Conservation (phyloP, 2,888 invertebrate species). For the Pachymerium ferrugineum region DNA sequence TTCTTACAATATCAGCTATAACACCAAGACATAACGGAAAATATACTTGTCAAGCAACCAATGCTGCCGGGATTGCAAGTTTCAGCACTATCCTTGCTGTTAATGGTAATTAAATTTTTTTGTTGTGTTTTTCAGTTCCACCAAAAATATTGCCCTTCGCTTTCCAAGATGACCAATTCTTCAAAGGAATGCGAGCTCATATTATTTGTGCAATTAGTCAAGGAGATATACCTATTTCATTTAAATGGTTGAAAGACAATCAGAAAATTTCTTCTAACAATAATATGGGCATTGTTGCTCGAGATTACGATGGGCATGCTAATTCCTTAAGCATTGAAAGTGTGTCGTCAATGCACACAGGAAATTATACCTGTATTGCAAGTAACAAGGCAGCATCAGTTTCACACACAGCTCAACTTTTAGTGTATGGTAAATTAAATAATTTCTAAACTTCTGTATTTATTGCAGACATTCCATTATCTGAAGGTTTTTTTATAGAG, state of each 20-base stretch:
- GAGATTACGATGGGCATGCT: neutral
- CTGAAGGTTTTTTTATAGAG: too few species aligned
- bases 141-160: neutral
- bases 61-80: neutral
- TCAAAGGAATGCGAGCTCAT: slow-evolving; percentile 7
- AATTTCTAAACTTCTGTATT: neutral
- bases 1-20: neutral
- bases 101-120: slow-evolving; percentile 20
- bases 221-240: neutral
- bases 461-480: neutral
- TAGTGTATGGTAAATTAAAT: slow-evolving; percentile 9
- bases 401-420: slow-evolving; percentile 8
- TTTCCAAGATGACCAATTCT: slow-evolving; percentile 18
- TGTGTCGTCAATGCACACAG: slow-evolving; percentile 19
- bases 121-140: slow-evolving; percentile 1
- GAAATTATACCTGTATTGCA: slow-evolving; percentile 23
- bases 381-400: slow-evolving; percentile 14
- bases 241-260: slow-evolving; percentile 11
- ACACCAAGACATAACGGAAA: neutral
- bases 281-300: neutral
- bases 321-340: slow-evolving; percentile 19
- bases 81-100: neutral
- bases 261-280: neutral
- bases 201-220: neutral
- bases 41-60: slow-evolving; percentile 19